Evolutionary conservation across 2,113 vertebrate species (phyloP).

Genomic region (Oryzias curvinotus): DNA sequence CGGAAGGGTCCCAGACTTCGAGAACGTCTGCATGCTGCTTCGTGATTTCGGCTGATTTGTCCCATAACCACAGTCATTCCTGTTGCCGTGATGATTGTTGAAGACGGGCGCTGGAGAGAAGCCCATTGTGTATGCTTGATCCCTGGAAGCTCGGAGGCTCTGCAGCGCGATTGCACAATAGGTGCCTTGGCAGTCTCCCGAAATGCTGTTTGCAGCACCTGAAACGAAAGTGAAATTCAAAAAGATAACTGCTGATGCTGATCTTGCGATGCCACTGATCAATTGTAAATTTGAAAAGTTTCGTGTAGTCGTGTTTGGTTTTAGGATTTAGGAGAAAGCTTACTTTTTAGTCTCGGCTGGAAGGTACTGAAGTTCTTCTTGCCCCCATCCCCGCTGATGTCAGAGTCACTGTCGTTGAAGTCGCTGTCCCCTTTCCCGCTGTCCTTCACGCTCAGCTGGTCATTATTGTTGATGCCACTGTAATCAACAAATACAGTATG

Average conservation of each 20-base stretch:
- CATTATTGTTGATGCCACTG: constrained; percentile 70
- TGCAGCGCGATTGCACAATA: constrained; percentile 58
- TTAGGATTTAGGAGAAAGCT: constrained; percentile 7
- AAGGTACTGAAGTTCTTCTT: constrained; percentile 69
- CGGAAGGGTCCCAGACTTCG: constrained; percentile 65
- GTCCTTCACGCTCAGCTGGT: constrained; percentile 82
- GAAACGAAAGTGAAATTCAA: constrained; percentile 32
- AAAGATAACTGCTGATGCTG: constrained; percentile 13
- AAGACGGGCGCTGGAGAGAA: constrained; percentile 63
- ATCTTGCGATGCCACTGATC: neutral
- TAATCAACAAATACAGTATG: constrained; percentile 64
- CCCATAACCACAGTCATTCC: constrained; percentile 59
- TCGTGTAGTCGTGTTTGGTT: too few relatives aligned
- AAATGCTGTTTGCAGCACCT: constrained; percentile 56
- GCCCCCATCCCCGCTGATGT: constrained; percentile 65
- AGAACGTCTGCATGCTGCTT: constrained; percentile 54
- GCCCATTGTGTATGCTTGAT: constrained; percentile 66
- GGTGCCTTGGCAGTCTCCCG: constrained; percentile 54
- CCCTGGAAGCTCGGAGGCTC: constrained; percentile 46
- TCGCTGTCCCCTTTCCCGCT: constrained; percentile 80
- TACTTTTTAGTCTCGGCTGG: constrained; percentile 65
- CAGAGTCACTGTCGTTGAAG: constrained; percentile 79
- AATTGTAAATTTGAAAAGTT: too few relatives aligned
- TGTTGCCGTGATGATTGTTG: constrained; percentile 49
- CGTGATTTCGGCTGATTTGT: constrained; percentile 54